These are phyloP conservation scores for Eupsittula cactorum DNA, from an alignment of 2,113 vertebrate genomes.

Conservation along the genomic window DNA sequence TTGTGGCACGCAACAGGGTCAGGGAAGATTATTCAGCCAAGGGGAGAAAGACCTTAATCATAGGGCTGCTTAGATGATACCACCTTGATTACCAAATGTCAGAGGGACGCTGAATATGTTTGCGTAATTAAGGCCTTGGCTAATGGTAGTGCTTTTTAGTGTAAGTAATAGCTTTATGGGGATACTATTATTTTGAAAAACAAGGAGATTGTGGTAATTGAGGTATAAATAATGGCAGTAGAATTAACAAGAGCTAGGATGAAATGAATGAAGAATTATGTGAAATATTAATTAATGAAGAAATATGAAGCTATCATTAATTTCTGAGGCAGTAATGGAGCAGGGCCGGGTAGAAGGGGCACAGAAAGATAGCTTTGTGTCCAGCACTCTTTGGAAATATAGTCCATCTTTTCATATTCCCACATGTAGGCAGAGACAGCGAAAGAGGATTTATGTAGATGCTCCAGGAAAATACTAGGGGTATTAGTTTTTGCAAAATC, in stretches of 20 bases:
- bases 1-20: background rate
- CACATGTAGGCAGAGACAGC: background rate
- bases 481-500: background rate
- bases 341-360: background rate
- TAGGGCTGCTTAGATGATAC: background rate
- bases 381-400: background rate
- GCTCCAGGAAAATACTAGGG: background rate
- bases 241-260: background rate
- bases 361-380: background rate
- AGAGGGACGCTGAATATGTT: constrained; percentile 30
- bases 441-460: background rate
- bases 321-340: background rate
- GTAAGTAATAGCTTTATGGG: constrained; percentile 49
- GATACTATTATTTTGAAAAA: constrained; percentile 22
- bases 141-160: constrained; percentile 41
- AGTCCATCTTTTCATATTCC: background rate
- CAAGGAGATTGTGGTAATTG: background rate
- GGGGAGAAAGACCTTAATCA: background rate
- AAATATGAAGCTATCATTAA: background rate
- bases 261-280: background rate
- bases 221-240: background rate
- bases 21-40: background rate
- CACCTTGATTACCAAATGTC: constrained; percentile 28
- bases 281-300: background rate
- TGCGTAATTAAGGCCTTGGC: constrained; percentile 25